A percentile compares a stretch with the other conserved stretches of the same genome.
phyloP scores from a whole-genome alignment of 2,113 vertebrate genomes.

The Bufo gargarizans region DNA sequence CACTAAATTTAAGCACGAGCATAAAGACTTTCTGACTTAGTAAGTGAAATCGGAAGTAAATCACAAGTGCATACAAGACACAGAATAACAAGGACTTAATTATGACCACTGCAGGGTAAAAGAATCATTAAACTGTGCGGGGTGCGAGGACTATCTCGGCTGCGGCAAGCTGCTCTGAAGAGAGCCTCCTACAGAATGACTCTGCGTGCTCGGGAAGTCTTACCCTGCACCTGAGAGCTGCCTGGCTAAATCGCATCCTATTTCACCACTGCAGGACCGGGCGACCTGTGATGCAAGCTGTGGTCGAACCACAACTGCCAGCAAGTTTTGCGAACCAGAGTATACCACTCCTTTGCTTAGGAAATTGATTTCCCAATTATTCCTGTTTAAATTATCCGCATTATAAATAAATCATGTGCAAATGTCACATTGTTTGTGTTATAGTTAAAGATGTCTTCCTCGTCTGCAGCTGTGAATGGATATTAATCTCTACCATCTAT shows the following conservation, averaged over 20 bases:
- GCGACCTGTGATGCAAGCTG: constrained; percentile 19
- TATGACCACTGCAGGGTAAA: constrained; percentile 56
- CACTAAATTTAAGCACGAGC: constrained; percentile 56
- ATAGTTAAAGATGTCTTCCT: no score
- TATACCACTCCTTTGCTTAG: not conserved
- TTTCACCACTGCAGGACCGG: constrained; percentile 9
- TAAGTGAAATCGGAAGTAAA: constrained; percentile 56
- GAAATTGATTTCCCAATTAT: not conserved
- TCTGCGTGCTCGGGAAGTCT: constrained; percentile 22
- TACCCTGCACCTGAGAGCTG: constrained; percentile 49
- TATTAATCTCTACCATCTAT: no score
- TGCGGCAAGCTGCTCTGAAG: constrained; percentile 29
- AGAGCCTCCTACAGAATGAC: constrained; percentile 28
- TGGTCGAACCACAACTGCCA: constrained; percentile 39
- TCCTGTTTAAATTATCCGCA: not conserved
- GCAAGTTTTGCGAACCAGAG: not conserved
- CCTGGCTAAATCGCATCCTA: no score
- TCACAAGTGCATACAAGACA: constrained; percentile 56
- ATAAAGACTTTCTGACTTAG: constrained; percentile 58
- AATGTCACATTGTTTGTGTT: not conserved
- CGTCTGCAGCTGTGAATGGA: no score
- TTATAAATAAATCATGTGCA: not conserved
- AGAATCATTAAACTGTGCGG: constrained; percentile 53
- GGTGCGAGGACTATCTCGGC: constrained; percentile 44
- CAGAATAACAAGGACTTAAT: constrained; percentile 58